A percentile compares a stretch with the other conserved stretches of the same genome.
These are phyloP conservation scores for Condylura cristata DNA, from an alignment of 2,113 vertebrate species.

Conservation along the genomic window DNA sequence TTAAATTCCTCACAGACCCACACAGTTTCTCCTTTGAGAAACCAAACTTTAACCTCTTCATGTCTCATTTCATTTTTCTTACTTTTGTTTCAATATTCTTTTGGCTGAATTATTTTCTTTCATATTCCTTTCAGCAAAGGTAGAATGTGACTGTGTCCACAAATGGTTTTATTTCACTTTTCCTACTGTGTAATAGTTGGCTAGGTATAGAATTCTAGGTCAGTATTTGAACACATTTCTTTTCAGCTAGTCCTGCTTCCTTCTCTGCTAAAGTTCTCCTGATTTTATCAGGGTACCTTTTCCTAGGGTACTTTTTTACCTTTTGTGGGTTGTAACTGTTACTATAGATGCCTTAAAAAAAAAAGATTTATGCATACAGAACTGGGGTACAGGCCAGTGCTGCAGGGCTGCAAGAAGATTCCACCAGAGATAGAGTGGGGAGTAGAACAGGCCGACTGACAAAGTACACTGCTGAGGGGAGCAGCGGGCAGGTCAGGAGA, in stretches of 20 bases:
- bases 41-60: background rate
- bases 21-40: background rate
- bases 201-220: background rate
- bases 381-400: too few relatives aligned
- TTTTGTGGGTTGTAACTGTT: background rate
- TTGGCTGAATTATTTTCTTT: background rate
- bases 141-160: background rate
- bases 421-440: too few relatives aligned
- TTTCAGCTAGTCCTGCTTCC: background rate
- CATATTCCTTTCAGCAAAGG: background rate
- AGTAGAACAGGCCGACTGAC: too few relatives aligned
- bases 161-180: background rate
- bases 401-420: too few relatives aligned
- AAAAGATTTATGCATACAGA: too few relatives aligned
- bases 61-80: background rate
- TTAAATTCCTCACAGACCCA: background rate
- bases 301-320: background rate
- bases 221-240: background rate
- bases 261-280: background rate
- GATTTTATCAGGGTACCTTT: background rate
- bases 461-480: too few relatives aligned
- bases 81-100: background rate
- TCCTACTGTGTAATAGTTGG: background rate
- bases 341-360: background rate
- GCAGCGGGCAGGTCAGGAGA: too few relatives aligned